These are phyloP conservation scores for Teleogryllus oceanicus DNA, from an alignment of 2,888 invertebrate species.

Conservation along the genomic window DNA sequence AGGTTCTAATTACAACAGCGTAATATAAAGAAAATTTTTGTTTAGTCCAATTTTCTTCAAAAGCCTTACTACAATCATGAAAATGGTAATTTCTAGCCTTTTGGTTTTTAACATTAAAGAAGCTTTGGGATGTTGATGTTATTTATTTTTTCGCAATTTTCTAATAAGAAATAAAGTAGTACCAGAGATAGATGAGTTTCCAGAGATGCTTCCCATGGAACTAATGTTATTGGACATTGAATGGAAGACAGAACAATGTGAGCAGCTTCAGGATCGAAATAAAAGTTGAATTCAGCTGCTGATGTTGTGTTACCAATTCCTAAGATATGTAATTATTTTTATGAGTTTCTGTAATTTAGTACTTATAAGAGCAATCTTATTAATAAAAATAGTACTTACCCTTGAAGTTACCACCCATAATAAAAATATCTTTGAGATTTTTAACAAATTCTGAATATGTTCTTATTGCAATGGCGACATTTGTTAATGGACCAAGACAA, in stretches of 20 bases:
- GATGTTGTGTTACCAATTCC: conserved; percentile 59
- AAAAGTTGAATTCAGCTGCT: conserved; percentile 74
- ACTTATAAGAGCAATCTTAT: neutral
- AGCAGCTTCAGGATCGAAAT: conserved; percentile 72
- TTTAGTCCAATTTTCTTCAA: too few relatives aligned
- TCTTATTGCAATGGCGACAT: conserved; percentile 47
- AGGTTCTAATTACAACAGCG: too few relatives aligned
- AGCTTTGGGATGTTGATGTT: too few relatives aligned
- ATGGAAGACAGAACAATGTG: conserved; percentile 63
- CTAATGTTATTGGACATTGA: conserved; percentile 41
- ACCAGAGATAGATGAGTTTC: conserved; percentile 46
- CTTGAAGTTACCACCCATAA: conserved; percentile 52
- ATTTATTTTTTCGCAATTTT: too few relatives aligned
- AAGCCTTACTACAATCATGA: too few relatives aligned
- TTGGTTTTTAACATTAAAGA: too few relatives aligned
- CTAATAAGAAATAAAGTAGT: conserved; percentile 24
- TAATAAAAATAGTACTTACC: conserved; percentile 38
- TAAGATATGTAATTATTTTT: conserved; percentile 40
- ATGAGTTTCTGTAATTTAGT: neutral
- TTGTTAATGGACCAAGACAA: conserved; percentile 48
- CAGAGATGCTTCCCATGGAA: conserved; percentile 40
- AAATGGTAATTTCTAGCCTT: too few relatives aligned
- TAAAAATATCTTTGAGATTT: conserved; percentile 45
- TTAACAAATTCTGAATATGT: conserved; percentile 45
- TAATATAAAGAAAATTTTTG: too few relatives aligned